Percentiles rank a stretch among this genome's conserved stretches.
phyloP scores from a whole-genome alignment of 64 coral and sea anemone genomes.

The Exaiptasia diaphana region DNA sequence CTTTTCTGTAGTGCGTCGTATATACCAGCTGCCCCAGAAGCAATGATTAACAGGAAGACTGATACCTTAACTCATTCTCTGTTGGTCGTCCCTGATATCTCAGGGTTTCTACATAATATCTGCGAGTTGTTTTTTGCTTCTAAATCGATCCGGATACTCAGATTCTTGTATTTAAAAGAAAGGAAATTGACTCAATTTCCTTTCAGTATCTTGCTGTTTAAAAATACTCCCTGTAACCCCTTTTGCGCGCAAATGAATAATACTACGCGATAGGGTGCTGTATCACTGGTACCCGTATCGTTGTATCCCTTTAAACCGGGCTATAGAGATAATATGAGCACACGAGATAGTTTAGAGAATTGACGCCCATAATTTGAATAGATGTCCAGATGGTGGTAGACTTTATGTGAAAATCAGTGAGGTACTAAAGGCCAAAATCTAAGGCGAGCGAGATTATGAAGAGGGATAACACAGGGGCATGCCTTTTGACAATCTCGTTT shows the following conservation, averaged over 20 bases:
- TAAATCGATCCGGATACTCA: slow-evolving; percentile 29
- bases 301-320: not conserved
- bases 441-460: no score
- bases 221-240: not conserved
- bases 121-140: not conserved
- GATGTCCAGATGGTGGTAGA: slow-evolving; percentile 12
- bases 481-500: no score
- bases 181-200: slow-evolving; percentile 35
- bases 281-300: not conserved
- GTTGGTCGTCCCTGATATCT: not conserved
- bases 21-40: not conserved
- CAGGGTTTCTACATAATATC: not conserved
- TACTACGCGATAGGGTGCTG: not conserved
- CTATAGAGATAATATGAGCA: not conserved
- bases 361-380: not conserved
- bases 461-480: no score
- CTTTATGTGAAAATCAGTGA: no score
- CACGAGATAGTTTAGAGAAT: not conserved
- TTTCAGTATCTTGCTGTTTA: not conserved
- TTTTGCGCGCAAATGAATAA: not conserved
- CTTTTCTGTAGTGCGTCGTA: not conserved
- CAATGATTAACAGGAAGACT: not conserved
- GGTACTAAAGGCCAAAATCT: no score
- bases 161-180: not conserved
- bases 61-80: not conserved